Conservation (phyloP, 2,888 invertebrate genomes). For the Scaptodrosophila latifasciaeformis region DNA sequence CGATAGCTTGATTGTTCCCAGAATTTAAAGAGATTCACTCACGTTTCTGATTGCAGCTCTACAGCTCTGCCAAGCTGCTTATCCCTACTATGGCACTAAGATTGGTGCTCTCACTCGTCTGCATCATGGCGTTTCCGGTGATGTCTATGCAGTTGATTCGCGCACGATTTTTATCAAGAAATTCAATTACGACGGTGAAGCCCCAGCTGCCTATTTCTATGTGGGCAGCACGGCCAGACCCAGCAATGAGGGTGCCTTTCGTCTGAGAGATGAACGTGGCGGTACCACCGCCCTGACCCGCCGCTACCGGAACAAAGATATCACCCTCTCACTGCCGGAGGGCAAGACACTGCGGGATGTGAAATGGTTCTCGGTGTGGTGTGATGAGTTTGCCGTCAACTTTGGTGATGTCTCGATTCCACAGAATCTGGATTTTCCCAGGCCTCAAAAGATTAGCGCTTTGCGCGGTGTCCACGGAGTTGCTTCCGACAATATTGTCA, state of each 20-base stretch:
- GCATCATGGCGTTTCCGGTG: slow-evolving; percentile 90
- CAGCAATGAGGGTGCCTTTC: slow-evolving; percentile 80
- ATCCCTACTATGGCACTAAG: slow-evolving; percentile 84
- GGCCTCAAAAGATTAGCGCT: slow-evolving; percentile 86
- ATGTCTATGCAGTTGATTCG: slow-evolving; percentile 91
- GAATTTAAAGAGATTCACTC: background rate
- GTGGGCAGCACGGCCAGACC: slow-evolving; percentile 84
- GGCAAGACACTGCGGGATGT: slow-evolving; percentile 88
- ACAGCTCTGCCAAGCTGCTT: slow-evolving; percentile 66
- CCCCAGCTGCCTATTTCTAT: slow-evolving; percentile 94
- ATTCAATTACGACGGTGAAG: slow-evolving; percentile 93
- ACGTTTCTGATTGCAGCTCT: slow-evolving; percentile 39
- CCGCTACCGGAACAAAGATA: slow-evolving; percentile 86
- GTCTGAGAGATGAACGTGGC: slow-evolving; percentile 89
- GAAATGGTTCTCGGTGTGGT: slow-evolving; percentile 94
- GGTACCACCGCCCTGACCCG: slow-evolving; percentile 83
- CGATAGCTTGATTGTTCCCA: background rate
- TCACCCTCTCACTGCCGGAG: slow-evolving; percentile 90
- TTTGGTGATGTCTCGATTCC: slow-evolving; percentile 92
- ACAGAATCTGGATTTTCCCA: slow-evolving; percentile 85
- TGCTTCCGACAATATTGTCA: slow-evolving; percentile 88
- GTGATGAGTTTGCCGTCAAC: slow-evolving; percentile 92
- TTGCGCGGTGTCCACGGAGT: slow-evolving; percentile 89
- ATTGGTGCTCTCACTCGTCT: slow-evolving; percentile 86
- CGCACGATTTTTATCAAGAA: slow-evolving; percentile 90